phyloP scores from a whole-genome alignment of 2,797 vertebrate species.

The Oceanodroma leucorhoa region DNA sequence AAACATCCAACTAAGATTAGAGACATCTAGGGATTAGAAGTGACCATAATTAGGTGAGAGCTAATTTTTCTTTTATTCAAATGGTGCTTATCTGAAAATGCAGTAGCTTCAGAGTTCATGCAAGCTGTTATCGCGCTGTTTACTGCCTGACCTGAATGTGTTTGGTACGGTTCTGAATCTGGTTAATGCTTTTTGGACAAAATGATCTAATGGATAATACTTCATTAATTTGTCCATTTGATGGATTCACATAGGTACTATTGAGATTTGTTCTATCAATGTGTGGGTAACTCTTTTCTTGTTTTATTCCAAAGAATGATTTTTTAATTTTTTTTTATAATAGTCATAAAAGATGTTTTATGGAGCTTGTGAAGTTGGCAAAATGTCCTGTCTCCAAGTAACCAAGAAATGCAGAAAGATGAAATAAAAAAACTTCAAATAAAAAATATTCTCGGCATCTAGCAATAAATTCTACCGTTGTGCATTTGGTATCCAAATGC shows the following conservation, averaged over 20 bases:
- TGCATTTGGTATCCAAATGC: background rate
- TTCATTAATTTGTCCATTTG: background rate
- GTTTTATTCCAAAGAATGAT: background rate
- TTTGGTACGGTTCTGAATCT: background rate
- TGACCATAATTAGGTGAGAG: background rate
- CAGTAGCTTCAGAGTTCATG: background rate
- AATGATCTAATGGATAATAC: background rate
- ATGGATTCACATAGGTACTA: background rate
- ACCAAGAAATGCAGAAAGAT: background rate
- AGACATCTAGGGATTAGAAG: background rate
- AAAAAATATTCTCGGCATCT: background rate
- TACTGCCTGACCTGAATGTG: background rate
- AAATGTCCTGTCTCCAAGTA: background rate
- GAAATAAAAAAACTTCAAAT: background rate
- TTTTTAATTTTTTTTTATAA: background rate
- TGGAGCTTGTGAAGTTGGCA: background rate
- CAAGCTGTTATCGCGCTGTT: background rate
- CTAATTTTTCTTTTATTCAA: background rate
- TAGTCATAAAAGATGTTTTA: background rate
- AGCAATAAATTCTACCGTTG: background rate
- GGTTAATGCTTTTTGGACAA: background rate
- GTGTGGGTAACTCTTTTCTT: background rate
- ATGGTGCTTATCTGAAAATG: background rate
- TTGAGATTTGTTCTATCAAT: background rate
- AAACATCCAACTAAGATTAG: background rate